Base-by-base conservation (phyloP, 2,888 invertebrate genomes). In the Troides helena region DNA sequence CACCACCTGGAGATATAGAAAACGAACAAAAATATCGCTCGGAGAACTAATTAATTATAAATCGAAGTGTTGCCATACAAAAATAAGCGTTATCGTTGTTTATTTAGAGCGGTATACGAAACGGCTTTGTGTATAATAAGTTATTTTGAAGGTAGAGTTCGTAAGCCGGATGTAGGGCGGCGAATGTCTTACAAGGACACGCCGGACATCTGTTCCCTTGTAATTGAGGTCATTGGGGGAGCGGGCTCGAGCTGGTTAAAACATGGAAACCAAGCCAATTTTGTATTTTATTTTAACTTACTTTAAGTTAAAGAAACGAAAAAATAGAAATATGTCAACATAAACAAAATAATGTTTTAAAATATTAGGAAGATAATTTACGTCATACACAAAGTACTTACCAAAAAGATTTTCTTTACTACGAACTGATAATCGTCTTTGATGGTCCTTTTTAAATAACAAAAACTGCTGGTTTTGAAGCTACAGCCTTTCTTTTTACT, bases 161-260 rank as follows among this genome's bases (percentile, higher is more conserved):
- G 74, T 64, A 65, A 78, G 75, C 81, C 88, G 90, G 88, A 90
- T 86, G 84, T 81, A 74, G 80, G 82, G 81, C 80, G 78, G 80
- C 76, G 75, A 73, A 70, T 74, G 78, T 78, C 77, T 77, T 80
- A 74, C 87, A 89, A 89, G 90, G 88, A 82, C 86, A 77, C 69
- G 36, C 72, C 75, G 73, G 77, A 79, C 76, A 80, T 75, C 79
- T 81, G 83, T 87, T 86, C 84, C 81, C 81, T 83, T 81, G 80
- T 80, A 74, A 78, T 81, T 79, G 82, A 82, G 81, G 80, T 80
- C 82, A 80, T 77, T 78, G 73, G 71, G 75, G 75, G 75, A 6
- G 74, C 71, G 74, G 76, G 74, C 74, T 2, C n/a, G 53, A 53
- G 53, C 7, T 53, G 53, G 5, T n/a, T 6, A 53, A 53, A 53